Base-by-base conservation (phyloP, 1,140 invertebrate species). In the Zaprionus ornatus region DNA sequence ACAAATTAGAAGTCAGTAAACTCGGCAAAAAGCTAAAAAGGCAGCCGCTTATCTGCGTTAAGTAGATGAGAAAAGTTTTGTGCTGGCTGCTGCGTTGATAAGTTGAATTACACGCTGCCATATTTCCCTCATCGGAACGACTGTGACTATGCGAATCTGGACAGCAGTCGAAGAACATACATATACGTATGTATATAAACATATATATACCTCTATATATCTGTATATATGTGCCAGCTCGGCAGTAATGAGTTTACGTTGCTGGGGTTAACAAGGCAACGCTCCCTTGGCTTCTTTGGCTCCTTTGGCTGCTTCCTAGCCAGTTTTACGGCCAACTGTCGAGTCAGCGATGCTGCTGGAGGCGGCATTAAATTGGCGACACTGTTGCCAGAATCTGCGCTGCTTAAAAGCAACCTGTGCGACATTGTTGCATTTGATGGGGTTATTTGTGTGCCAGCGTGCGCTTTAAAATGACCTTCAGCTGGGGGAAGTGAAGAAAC, bases 31-130 rank as follows among this genome's bases (percentile, higher is more conserved):
- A 77, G 57, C 52, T 61, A 66, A 83, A 74, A 79, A 71, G 69
- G 69, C 76, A 70, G 67, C 72, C 85, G 86, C 85, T 90, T 90
- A 90, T 90, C 86, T 90, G 76, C 69, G 82, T 85, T 90, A 90
- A 90, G 85, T 90, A 90, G 85, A 90, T 90, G 85, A 90, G 85
- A 90, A 90, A 90, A 90, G 86, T 90, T 90, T 90, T 78, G 68
- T 76, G 84, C 85, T 85, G 72, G 65, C 56, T 71, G 65, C 56
- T 71, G 67, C 79, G 85, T 90, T 90, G 82, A 90, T 90, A 90
- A 90, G 63, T 90, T 90, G 86, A 90, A 90, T 90, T 80, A 90
- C 86, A 77, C 60, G 72, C 67, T 70, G 63, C 70, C 80, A 87
- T 88, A 84, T 78, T 73, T 88, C 67, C 65, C 69, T 50, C 80